phyloP scores from a whole-genome alignment of 2,797 vertebrate species.

The Thaleichthys pacificus region DNA sequence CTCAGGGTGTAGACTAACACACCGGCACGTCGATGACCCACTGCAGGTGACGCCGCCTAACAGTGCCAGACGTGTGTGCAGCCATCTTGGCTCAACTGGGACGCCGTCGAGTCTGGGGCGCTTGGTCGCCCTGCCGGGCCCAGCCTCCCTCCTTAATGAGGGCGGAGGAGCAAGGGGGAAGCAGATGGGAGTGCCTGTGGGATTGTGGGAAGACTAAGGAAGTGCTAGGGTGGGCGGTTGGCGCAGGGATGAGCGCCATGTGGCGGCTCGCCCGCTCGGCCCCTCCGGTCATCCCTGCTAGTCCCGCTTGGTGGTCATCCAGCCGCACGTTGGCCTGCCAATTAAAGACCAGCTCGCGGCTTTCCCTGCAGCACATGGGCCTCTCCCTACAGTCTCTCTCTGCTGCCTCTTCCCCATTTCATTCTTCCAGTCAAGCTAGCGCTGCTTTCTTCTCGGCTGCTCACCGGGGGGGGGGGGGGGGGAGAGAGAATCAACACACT shows the following conservation, averaged over 20 bases:
- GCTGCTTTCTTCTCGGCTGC: constrained; percentile 52
- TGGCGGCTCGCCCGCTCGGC: constrained; percentile 59
- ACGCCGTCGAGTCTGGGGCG: not conserved
- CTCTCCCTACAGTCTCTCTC: constrained; percentile 19
- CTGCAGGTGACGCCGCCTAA: constrained; percentile 49
- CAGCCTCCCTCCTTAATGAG: constrained; percentile 65
- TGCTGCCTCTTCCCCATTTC: constrained; percentile 19
- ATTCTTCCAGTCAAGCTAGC: constrained; percentile 6
- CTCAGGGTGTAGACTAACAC: constrained; percentile 8
- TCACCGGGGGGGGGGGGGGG: constrained; percentile 37
- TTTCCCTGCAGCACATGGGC: constrained; percentile 44
- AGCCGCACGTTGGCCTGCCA: constrained; percentile 71
- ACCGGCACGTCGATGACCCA: constrained; percentile 13
- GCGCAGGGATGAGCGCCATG: constrained; percentile 58
- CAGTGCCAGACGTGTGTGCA: constrained; percentile 39
- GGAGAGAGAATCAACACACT: constrained; percentile 39
- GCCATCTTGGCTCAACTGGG: not conserved
- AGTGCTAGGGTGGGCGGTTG: constrained; percentile 48
- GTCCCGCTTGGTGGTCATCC: constrained; percentile 71
- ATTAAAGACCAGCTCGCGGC: constrained; percentile 74
- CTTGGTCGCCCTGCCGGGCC: not conserved
- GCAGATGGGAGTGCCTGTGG: constrained; percentile 76
- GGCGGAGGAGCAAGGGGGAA: constrained; percentile 57
- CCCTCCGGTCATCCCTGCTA: constrained; percentile 68
- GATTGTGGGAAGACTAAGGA: constrained; percentile 66